These are phyloP conservation scores for Aradophagus sp. DNA, from an alignment of 1,140 invertebrate genomes.

Conservation along the genomic window DNA sequence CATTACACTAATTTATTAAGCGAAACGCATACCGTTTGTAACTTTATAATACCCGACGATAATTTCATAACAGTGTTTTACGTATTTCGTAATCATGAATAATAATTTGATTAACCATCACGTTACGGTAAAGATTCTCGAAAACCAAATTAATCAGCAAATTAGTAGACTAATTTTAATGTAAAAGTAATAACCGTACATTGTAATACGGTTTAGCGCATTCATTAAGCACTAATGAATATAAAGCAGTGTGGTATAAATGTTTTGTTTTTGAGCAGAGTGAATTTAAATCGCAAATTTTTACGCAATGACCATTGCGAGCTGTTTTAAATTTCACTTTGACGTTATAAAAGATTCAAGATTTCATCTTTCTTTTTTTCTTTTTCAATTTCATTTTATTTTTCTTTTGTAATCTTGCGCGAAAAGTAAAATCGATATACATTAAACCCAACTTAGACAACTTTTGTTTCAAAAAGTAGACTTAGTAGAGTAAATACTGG, in stretches of 20 bases:
- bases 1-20: too few species aligned
- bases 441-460: too few species aligned
- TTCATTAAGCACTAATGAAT: slow-evolving; percentile 42
- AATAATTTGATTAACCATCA: slow-evolving; percentile 52
- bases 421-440: too few species aligned
- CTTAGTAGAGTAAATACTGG: too few species aligned
- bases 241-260: slow-evolving; percentile 28
- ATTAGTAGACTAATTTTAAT: slow-evolving; percentile 52
- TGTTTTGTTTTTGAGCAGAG: slow-evolving; percentile 14
- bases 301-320: too few species aligned
- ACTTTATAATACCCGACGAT: slow-evolving; percentile 46
- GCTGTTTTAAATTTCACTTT: too few species aligned
- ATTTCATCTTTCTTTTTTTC: too few species aligned
- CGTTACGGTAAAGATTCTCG: slow-evolving; percentile 47
- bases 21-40: too few species aligned
- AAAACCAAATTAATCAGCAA: slow-evolving; percentile 52
- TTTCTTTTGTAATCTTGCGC: too few species aligned
- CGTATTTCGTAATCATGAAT: slow-evolving; percentile 53
- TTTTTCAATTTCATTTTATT: too few species aligned
- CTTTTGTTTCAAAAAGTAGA: too few species aligned
- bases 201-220: slow-evolving; percentile 45
- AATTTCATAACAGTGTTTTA: slow-evolving; percentile 48
- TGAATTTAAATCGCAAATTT: slow-evolving; percentile 2
- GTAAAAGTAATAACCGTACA: slow-evolving; percentile 51
- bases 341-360: too few species aligned